Conservation (phyloP, 2,888 invertebrate genomes). For the Horisme vitalbata region DNA sequence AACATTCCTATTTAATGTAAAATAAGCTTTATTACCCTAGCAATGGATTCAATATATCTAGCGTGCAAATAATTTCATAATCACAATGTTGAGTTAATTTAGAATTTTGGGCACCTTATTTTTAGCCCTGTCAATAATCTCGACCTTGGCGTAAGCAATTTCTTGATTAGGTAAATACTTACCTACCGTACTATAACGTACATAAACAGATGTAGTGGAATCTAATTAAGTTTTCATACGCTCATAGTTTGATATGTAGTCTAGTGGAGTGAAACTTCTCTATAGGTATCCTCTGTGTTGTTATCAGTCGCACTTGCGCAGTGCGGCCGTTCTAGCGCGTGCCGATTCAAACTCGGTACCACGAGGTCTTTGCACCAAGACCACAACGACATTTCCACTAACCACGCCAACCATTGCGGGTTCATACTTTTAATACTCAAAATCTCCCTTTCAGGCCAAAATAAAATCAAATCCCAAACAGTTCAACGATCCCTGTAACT, state of each 20-base stretch:
- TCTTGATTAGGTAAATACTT: too few species aligned
- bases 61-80: background rate
- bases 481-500: slow-evolving; percentile 1
- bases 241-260: too few species aligned
- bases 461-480: background rate
- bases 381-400: slow-evolving; percentile 31
- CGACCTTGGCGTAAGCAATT: too few species aligned
- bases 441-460: background rate
- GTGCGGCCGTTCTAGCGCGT: slow-evolving; percentile 63
- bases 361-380: slow-evolving; percentile 34
- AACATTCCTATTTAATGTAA: background rate
- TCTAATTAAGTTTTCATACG: too few species aligned
- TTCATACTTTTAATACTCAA: slow-evolving; percentile 35
- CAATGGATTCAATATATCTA: background rate
- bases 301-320: slow-evolving; percentile 74
- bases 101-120: too few species aligned
- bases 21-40: background rate
- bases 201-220: too few species aligned
- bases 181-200: too few species aligned
- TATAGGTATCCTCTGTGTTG: slow-evolving; percentile 40
- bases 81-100: too few species aligned
- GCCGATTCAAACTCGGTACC: slow-evolving; percentile 56
- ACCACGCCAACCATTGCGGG: slow-evolving; percentile 54
- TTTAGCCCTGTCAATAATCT: too few species aligned
- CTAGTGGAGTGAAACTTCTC: slow-evolving; percentile 13